These are phyloP conservation scores for Oegoconia quadripuncta DNA, from an alignment of 2,888 invertebrate genomes.

Conservation along the genomic window DNA sequence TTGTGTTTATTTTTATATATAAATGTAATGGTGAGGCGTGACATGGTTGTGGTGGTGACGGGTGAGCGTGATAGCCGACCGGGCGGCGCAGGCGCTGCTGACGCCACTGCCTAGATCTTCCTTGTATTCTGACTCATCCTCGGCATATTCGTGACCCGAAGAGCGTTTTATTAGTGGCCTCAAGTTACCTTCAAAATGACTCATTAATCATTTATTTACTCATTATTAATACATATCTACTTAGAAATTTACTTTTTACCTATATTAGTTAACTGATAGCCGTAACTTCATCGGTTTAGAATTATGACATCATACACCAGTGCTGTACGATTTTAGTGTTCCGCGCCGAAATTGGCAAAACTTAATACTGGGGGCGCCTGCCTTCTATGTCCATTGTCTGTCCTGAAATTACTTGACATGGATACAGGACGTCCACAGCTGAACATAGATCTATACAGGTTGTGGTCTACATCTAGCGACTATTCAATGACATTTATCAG, in stretches of 20 bases:
- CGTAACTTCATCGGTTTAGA: neutral
- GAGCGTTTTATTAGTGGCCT: constrained; percentile 55
- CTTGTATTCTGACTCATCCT: constrained; percentile 64
- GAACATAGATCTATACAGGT: too few species aligned
- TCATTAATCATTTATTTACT: constrained; percentile 39
- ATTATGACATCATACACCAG: neutral
- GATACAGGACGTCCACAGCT: too few species aligned
- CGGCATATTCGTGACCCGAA: constrained; percentile 62
- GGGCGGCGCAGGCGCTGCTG: constrained; percentile 29
- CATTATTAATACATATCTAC: constrained; percentile 36
- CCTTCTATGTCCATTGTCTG: too few species aligned
- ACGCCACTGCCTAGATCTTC: constrained; percentile 71
- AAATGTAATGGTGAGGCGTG: constrained; percentile 39
- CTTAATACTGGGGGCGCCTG: neutral
- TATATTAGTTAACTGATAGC: constrained; percentile 21
- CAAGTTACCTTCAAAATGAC: constrained; percentile 48
- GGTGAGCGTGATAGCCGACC: constrained; percentile 28
- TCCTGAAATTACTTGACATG: too few species aligned
- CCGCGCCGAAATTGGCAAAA: neutral
- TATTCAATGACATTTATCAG: too few species aligned
- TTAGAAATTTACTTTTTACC: constrained; percentile 27
- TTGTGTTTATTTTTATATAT: neutral
- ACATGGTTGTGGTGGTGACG: constrained; percentile 30
- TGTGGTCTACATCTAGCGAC: too few species aligned
- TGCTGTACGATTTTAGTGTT: too few species aligned